Evolutionary conservation across 2,888 invertebrate species (phyloP), one percentile per base, ranked within the genome.

Genomic region (Oscheius sp.): DNA sequence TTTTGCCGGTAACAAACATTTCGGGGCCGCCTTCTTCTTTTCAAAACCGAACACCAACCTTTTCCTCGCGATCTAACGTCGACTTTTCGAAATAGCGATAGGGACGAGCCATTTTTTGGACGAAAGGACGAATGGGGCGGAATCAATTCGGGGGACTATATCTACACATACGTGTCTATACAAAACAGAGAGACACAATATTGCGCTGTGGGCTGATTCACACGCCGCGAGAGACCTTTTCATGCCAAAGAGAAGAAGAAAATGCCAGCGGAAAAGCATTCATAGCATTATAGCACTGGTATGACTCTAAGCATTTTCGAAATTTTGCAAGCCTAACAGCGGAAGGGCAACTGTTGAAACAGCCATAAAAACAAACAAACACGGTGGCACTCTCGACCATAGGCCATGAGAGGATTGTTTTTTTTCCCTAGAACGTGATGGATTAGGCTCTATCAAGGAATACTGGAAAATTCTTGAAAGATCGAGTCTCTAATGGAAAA

Each of bases 31-130:
- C n/a, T 20, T 20, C 42, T 12, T 37, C 8, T 37, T 37, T 37
- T 37, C 37, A 37, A 37, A 37, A 15, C 8, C 6, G 25, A 48
- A 27, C 29, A 8, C 25, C 52, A 27, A 29, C 52, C 25, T 52
- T n/a, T 4, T 27, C 15, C 12, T 29, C 8, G 15, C 29, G 25
- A 8, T 52, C 23, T 20, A 29, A n/a, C n/a, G n/a, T n/a, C n/a
- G n/a, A 27, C 27, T 52, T 52, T 15, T 52, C 52, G 29, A 52
- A 52, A 27, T 52, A 52, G 23, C 27, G 23, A 52, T 52, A 52
- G 8, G 48, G 42, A 17, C 42, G 42, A 42, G 15, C n/a, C 42
- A 42, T 42, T 42, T 42, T 42, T 42, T 15, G 6, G 37, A 17
- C n/a, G n/a, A 20, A 6, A 20, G n/a, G 20, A 10, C 42, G n/a